Percentiles rank a stretch among this genome's conserved stretches.
Evolutionary conservation across 2,888 invertebrate genomes (phyloP).

Genomic region (Mongoloraphidia duomilia): DNA sequence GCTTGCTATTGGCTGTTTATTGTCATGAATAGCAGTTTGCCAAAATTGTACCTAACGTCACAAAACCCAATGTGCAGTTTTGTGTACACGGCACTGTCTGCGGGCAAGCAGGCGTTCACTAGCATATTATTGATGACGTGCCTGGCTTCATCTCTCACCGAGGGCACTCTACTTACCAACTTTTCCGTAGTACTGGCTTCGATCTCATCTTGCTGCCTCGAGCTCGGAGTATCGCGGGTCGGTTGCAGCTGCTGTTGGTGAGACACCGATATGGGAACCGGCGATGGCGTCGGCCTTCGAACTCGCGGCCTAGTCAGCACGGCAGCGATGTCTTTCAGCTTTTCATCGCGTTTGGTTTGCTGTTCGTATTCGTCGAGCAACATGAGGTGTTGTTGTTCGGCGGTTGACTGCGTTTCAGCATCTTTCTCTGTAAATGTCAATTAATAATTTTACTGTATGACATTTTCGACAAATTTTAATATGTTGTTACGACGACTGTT

Average conservation of each 20-base stretch:
- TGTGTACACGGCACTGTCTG: too few relatives aligned
- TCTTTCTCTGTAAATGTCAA: neutral
- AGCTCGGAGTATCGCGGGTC: slow-evolving; percentile 15
- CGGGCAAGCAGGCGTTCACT: too few relatives aligned
- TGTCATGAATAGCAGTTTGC: too few relatives aligned
- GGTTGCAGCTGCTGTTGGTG: slow-evolving; percentile 17
- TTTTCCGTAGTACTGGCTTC: slow-evolving; percentile 2
- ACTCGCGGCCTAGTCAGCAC: slow-evolving; percentile 60
- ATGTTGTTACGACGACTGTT: too few relatives aligned
- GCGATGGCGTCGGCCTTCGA: slow-evolving; percentile 31
- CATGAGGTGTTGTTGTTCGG: slow-evolving; percentile 27
- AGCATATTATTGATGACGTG: too few relatives aligned
- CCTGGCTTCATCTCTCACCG: too few relatives aligned
- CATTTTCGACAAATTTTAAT: too few relatives aligned
- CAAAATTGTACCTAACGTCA: too few relatives aligned
- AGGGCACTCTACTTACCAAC: neutral
- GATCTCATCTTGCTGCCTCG: slow-evolving; percentile 25
- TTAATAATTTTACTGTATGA: too few relatives aligned
- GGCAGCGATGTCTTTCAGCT: slow-evolving; percentile 69
- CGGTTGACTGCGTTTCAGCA: neutral
- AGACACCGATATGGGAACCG: slow-evolving; percentile 41
- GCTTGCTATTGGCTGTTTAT: too few relatives aligned
- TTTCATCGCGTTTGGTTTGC: slow-evolving; percentile 47
- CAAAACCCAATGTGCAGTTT: too few relatives aligned
- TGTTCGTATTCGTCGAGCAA: slow-evolving; percentile 32